Conservation (phyloP, 1,140 invertebrate species). For the Polypedilum pembai region DNA sequence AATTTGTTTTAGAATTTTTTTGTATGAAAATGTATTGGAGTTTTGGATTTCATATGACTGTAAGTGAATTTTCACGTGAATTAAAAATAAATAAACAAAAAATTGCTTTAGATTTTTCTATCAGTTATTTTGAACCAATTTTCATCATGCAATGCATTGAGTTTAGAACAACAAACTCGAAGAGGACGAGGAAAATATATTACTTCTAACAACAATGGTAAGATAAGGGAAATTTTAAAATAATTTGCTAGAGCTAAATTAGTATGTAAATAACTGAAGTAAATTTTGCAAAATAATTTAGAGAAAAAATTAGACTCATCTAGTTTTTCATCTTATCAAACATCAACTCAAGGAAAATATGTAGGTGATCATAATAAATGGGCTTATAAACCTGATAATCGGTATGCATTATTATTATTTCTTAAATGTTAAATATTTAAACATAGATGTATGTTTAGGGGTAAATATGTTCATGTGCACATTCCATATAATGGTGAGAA, state of each 20-base stretch:
- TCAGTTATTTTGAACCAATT: too few relatives aligned
- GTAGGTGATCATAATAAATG: neutral
- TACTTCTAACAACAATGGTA: too few relatives aligned
- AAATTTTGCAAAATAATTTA: neutral
- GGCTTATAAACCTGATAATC: neutral
- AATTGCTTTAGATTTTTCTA: too few relatives aligned
- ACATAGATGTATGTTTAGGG: neutral
- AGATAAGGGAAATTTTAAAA: neutral
- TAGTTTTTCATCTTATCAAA: constrained; percentile 20
- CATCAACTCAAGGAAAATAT: constrained; percentile 4
- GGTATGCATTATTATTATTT: constrained; percentile 2
- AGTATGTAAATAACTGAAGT: neutral
- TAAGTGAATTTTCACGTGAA: too few relatives aligned
- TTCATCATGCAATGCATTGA: too few relatives aligned
- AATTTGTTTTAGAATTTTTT: too few relatives aligned
- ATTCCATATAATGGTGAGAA: constrained; percentile 21
- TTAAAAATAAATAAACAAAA: too few relatives aligned
- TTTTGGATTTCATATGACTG: too few relatives aligned
- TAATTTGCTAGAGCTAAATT: neutral
- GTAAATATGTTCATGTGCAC: constrained; percentile 23
- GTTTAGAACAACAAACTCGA: too few relatives aligned
- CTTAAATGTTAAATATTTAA: neutral
- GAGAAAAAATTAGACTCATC: constrained; percentile 3
- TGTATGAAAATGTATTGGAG: too few relatives aligned
- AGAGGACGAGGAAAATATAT: too few relatives aligned